Base-by-base conservation (phyloP, 2,113 vertebrate species). In the Baryphthengus martii region DNA sequence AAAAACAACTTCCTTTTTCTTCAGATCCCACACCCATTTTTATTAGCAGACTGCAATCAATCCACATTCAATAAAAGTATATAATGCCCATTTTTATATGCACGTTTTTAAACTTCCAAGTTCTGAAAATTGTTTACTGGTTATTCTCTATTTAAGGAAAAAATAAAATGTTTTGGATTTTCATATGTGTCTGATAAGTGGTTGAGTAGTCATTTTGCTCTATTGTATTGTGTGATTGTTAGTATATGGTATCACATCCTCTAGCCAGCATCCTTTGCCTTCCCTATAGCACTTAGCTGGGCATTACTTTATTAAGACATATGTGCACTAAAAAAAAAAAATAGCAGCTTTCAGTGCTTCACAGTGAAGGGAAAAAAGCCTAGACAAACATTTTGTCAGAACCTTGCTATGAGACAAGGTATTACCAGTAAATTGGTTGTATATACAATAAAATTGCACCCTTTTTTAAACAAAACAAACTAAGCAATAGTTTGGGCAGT, bases 401-500 rank as follows among this genome's bases (percentile, higher is more conserved):
- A 98, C 98, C 98, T 98, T 98, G 98, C 98, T 92, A 97, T 98
- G 97, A 98, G 98, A 98, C 98, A 97, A 98, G 98, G 98, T 98
- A 98, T 98, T 98, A 99, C 99, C 98, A 99, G 98, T 98, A 98
- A 98, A 98, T 98, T 97, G 98, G 99, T 99, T 99, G 99, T 98
- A 98, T 97, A 99, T 98, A 99, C 97, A 98, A 98, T 98, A 98
- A 98, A 98, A 98, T 98, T 98, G 98, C 98, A 99, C 99, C 99
- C 98, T 99, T 99, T 99, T 98, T 98, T 98, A 98, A 98, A 98
- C 98, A 98, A 98, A 98, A 98, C 98, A 98, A 98, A 98, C 97
- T 98, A 99, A 99, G 99, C 99, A 99, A 99, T 99, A 99, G 99
- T 98, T 98, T 98, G 99, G 99, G 99, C 99, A 99, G 99, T 97